Base-by-base conservation (phyloP, 1,140 invertebrate genomes). In the Cydia splendana region DNA sequence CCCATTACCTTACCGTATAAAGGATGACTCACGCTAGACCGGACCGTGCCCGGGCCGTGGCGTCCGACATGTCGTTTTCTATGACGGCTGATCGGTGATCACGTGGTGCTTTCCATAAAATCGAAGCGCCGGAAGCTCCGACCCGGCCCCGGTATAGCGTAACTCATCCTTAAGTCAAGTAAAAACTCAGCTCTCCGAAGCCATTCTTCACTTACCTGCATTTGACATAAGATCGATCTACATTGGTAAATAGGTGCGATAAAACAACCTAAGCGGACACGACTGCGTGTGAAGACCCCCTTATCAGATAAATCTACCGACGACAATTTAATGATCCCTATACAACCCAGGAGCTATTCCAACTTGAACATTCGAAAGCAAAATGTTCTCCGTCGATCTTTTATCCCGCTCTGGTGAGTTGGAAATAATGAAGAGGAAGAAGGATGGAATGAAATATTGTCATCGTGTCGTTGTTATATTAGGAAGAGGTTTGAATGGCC, bases 251-350 rank as follows among this genome's bases (percentile, higher is more conserved):
- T 62, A 62, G 57, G 57, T 10, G 24, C 51, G 51, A 62, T 71
- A 71, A 71, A 71, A 71, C 67, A 38, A 67, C 38, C 30, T 45
- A 71, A 71, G 67, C 67, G 34, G 30, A 71, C 65, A 69, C n/a
- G 67, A 24, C 67, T 71, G 67, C 67, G 67, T 71, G 67, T 71
- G 67, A 71, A 71, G 67, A 71, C 67, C 38, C 24, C 34, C 6
- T n/a, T 71, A 71, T 45, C 67, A 42, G 38, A 71, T 71, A 71
- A 71, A 71, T 71, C 67, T 38, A 71, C 34, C 67, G 67, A 71
- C 67, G 67, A 71, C 67, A 71, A 71, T 71, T 71, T 71, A 71
- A 71, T 71, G 67, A 71, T 71, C 67, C 67, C 67, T 45, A 71
- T 71, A 71, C 67, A 71, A 71, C 67, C 67, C 38, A 45, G 24